phyloP scores from a whole-genome alignment of 2,888 invertebrate species.

The Plagodis pulveraria region DNA sequence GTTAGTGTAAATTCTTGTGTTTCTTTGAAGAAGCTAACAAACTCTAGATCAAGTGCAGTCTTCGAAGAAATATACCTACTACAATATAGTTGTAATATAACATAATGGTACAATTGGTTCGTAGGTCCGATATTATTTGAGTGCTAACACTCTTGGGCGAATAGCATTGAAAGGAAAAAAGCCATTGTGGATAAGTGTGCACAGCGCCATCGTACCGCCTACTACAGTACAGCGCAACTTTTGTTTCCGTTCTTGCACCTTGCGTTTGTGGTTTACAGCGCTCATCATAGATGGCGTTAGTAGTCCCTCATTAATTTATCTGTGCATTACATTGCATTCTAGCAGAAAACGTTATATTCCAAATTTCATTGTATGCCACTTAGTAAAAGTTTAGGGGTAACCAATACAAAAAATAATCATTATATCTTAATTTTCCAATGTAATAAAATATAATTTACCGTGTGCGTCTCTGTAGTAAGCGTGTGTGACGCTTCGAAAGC shows the following conservation, averaged over 20 bases:
- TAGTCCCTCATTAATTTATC: conserved; percentile 13
- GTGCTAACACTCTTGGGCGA: too few species aligned
- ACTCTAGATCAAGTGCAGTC: too few species aligned
- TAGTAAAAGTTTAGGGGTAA: too few species aligned
- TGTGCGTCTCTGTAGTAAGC: conserved; percentile 98
- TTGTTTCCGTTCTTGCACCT: neutral
- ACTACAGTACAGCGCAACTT: neutral
- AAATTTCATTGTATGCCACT: neutral
- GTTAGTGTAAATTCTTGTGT: too few species aligned
- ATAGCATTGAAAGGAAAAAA: too few species aligned
- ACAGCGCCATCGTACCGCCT: neutral
- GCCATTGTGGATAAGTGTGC: too few species aligned
- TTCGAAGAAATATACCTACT: too few species aligned
- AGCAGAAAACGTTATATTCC: neutral
- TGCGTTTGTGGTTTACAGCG: conserved; percentile 7
- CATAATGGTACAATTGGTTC: too few species aligned
- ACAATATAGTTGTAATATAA: too few species aligned
- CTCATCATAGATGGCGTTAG: conserved; percentile 48
- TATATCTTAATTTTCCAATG: neutral
- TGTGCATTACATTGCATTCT: neutral
- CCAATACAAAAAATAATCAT: too few species aligned
- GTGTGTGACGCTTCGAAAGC: conserved; percentile 96
- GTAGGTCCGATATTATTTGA: too few species aligned
- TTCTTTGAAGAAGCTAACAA: too few species aligned
- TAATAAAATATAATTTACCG: conserved; percentile 81